These are phyloP conservation scores for Clupea harengus DNA, from an alignment of 2,113 vertebrate genomes.

Conservation along the genomic window DNA sequence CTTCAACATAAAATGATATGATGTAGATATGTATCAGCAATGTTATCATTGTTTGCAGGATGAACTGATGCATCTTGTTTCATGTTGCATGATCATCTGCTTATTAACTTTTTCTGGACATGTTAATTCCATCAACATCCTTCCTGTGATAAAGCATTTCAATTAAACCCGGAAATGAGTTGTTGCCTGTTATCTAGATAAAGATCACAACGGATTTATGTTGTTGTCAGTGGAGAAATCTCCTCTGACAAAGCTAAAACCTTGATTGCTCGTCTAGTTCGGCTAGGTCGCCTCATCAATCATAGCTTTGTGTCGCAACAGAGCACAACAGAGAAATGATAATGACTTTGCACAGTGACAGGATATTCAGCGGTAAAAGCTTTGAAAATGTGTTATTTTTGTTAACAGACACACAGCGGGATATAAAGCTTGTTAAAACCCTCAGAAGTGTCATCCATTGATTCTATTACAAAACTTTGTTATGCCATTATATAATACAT, in stretches of 20 bases:
- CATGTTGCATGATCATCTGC: not conserved
- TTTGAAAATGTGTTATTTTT: not conserved
- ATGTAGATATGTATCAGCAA: not conserved
- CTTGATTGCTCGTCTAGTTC: not conserved
- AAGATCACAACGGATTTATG: too few relatives aligned
- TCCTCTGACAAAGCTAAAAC: not conserved
- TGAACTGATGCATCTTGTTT: not conserved
- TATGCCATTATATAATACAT: not conserved
- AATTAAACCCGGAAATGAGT: not conserved
- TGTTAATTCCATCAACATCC: not conserved
- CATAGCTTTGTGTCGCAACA: not conserved
- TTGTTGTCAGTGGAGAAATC: not conserved
- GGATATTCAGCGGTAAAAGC: not conserved
- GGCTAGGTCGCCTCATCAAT: not conserved
- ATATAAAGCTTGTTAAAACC: not conserved
- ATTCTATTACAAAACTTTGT: not conserved
- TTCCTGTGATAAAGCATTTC: not conserved
- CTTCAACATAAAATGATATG: too few relatives aligned
- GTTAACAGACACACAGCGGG: not conserved
- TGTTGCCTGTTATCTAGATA: not conserved
- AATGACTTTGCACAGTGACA: slow-evolving; percentile 6
- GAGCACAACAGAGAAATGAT: not conserved
- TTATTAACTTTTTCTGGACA: not conserved
- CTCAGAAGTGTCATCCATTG: not conserved
- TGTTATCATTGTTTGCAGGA: not conserved